Conservation (phyloP, 2,113 vertebrate genomes). For the Formicarius rufipectus region DNA sequence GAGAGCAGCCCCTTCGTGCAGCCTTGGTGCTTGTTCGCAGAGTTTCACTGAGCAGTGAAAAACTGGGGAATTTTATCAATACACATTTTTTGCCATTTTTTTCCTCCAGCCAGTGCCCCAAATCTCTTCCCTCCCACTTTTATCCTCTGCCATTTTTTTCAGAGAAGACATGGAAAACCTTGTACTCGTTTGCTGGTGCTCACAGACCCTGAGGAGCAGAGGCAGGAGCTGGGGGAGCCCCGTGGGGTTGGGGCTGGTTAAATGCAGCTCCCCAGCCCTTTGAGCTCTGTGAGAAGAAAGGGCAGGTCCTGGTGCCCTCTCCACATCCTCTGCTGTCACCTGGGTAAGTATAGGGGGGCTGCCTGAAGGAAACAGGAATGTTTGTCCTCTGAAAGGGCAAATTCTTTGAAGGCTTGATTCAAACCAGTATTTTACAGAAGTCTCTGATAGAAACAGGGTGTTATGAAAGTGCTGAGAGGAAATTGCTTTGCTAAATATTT, state of each 20-base stretch:
- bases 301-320: neutral
- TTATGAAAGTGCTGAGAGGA: neutral
- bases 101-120: neutral
- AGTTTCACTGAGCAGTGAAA: neutral
- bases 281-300: rapidly evolving
- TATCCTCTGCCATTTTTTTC: neutral
- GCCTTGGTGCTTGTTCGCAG: neutral
- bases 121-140: neutral
- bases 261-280: neutral
- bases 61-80: neutral
- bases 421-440: neutral
- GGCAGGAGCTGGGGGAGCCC: neutral
- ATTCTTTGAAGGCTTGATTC: neutral
- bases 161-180: neutral
- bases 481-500: neutral
- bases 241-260: neutral
- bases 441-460: neutral
- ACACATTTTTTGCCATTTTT: neutral
- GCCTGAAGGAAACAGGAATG: neutral
- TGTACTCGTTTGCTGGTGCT: rapidly evolving
- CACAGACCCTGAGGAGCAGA: neutral
- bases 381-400: neutral
- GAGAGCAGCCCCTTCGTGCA: neutral
- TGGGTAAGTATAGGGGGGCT: neutral
- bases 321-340: neutral